Conservation (phyloP, 2,113 vertebrate species). For the Falcunculus frontatus region DNA sequence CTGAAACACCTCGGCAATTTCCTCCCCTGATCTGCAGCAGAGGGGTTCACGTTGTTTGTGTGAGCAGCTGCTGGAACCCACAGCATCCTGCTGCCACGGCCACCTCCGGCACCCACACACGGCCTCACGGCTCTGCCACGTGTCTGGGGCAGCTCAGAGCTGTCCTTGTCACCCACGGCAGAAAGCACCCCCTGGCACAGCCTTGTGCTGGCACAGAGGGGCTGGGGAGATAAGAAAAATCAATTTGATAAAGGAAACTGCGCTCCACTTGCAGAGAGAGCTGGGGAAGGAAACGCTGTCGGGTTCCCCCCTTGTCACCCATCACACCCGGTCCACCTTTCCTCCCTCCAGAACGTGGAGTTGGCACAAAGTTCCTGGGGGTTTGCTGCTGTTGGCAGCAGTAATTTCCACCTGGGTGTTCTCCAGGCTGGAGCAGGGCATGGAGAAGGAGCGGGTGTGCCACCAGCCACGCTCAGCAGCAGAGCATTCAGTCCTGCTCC, state of each 20-base stretch:
- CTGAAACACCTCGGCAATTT: neutral
- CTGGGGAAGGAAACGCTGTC: neutral
- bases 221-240: neutral
- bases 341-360: neutral
- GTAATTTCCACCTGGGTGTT: neutral
- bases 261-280: accelerated
- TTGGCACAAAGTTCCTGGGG: neutral
- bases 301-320: neutral
- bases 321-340: neutral
- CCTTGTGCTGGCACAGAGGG: neutral
- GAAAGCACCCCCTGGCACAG: neutral
- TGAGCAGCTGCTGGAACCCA: neutral
- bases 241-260: neutral
- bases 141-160: neutral
- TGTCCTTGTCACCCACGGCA: accelerated
- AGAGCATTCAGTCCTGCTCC: no score
- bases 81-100: neutral
- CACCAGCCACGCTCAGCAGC: neutral
- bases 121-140: neutral
- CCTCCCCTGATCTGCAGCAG: neutral
- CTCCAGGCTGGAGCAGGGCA: neutral
- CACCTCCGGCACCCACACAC: accelerated
- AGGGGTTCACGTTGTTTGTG: neutral
- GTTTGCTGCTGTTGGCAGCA: neutral
- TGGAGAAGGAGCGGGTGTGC: accelerated